Conservation (phyloP, 1,140 invertebrate genomes). For the Polypedilum vanderplanki region DNA sequence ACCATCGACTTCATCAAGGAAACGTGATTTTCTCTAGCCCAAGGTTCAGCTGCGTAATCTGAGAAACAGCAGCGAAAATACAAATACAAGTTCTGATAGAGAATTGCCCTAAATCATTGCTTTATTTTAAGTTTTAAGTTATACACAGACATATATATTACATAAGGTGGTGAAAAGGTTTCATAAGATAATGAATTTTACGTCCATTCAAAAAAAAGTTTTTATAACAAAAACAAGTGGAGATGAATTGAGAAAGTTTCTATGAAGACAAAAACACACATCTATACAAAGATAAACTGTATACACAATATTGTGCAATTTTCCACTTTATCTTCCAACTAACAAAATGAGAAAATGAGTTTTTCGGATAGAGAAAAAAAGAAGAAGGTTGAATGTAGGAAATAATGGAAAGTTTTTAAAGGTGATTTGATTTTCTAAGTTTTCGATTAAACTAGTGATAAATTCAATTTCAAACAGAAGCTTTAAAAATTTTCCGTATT, state of each 20-base stretch:
- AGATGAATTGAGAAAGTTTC: neutral
- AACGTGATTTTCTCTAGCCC: constrained; percentile 38
- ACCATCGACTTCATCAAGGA: constrained; percentile 30
- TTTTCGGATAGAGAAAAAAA: too few relatives aligned
- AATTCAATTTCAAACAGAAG: too few relatives aligned
- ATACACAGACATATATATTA: too few relatives aligned
- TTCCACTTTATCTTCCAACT: too few relatives aligned
- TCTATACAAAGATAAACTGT: neutral
- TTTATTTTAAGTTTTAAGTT: neutral
- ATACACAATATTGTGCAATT: too few relatives aligned
- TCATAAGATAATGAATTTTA: neutral
- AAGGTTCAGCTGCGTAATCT: constrained; percentile 38
- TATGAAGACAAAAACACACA: neutral
- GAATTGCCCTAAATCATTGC: neutral
- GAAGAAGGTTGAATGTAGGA: too few relatives aligned
- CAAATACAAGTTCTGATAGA: neutral
- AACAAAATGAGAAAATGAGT: too few relatives aligned
- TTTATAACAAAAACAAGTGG: neutral
- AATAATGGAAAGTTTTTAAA: too few relatives aligned
- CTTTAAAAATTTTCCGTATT: too few relatives aligned
- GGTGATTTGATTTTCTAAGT: too few relatives aligned
- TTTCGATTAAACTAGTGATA: too few relatives aligned
- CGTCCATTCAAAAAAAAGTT: neutral
- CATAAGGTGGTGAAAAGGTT: too few relatives aligned
- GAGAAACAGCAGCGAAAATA: constrained; percentile 29